Evolutionary conservation across 2,888 invertebrate genomes (phyloP), one percentile per base, ranked within the genome.

Genomic region (Erebia aethiops): DNA sequence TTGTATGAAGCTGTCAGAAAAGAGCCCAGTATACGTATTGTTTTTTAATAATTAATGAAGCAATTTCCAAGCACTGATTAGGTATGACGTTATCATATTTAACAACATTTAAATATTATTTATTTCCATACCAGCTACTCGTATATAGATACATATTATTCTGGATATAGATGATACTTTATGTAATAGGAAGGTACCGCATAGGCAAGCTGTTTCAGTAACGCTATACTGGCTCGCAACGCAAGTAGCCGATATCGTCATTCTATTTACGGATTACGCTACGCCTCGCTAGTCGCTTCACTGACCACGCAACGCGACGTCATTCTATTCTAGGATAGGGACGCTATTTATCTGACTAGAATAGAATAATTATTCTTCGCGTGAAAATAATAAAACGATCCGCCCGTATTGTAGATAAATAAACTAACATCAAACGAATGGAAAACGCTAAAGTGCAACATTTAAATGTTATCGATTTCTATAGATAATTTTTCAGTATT

Each of bases 221-320:
- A 51, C 7, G 13, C n/a, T 14, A 68, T 75, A 78, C 79, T 77
- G 76, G 77, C 76, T 76, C 69, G 74, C 73, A 70, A 62, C 2
- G 26, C 26, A 26, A 26, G 69, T 75, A 67, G 67, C 73, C 62
- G 77, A 11, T 74, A 76, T 76, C 81, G 80, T 82, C 82, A 82
- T 81, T 87, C 87, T 89, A 87, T 87, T 88, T 89, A 84, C 82
- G 87, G 86, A 87, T 88, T 89, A 84, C 82, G 86, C 79, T 82
- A 87, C 84, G 86, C 83, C 83, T 84, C 84, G 86, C 86, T 87
- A 84, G 16, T 16, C 56, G 8, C 18, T 57, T 14, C 56, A 21
- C 83, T 81, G 81, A 82, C 82, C 83, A 81, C 81, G 84, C 84
- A 79, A 81, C 77, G 79, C 80, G 81, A 76, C 73, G 77, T 76